These are phyloP conservation scores for Myotis myotis DNA, from an alignment of 2,797 vertebrate genomes.

Conservation along the genomic window DNA sequence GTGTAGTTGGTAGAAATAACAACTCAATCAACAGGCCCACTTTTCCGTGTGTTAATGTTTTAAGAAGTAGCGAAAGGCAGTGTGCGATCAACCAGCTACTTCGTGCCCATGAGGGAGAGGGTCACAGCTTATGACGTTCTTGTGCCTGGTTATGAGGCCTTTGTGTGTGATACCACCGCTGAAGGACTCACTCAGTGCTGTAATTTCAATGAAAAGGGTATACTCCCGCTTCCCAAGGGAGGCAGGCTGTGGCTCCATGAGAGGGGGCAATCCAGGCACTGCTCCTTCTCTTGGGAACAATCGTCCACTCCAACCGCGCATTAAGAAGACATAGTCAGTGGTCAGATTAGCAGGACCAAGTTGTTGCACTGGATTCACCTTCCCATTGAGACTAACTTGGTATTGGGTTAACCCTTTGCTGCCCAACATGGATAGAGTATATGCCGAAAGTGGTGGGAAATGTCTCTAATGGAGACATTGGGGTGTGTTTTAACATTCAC, in stretches of 20 bases:
- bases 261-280: neutral
- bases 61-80: neutral
- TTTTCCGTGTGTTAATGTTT: neutral
- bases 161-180: neutral
- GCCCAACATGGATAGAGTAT: neutral
- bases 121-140: neutral
- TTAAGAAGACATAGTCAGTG: neutral
- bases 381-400: neutral
- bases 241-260: neutral
- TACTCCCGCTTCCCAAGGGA: neutral
- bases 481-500: neutral
- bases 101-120: neutral
- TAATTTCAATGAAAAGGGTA: neutral
- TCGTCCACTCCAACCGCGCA: neutral
- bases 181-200: neutral
- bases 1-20: neutral
- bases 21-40: neutral
- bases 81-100: neutral
- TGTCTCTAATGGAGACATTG: neutral
- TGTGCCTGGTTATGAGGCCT: neutral
- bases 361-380: neutral
- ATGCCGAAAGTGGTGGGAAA: neutral
- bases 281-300: neutral
- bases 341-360: neutral
- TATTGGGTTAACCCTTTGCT: neutral